Base-by-base conservation (phyloP, 1,140 invertebrate species). In the Rhyacophila brunnea region DNA sequence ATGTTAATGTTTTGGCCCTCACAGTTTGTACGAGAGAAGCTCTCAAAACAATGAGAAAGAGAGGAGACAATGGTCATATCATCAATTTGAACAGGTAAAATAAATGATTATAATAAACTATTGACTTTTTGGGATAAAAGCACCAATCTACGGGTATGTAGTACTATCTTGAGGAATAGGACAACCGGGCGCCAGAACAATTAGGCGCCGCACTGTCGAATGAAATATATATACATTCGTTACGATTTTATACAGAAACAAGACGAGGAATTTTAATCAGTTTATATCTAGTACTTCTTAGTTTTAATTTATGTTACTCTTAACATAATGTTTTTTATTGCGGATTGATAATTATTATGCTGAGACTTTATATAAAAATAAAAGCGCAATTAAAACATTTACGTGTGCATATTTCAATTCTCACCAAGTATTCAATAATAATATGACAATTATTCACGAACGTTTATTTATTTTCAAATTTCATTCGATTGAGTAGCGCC, bases 61-160 rank as follows among this genome's bases (percentile, higher is more conserved):
- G 78, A 19, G 67, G 74, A 15, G 74, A 85, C 4, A 79, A 85
- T 60, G 88, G 87, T 1, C 85, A 89, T 64, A 81, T 88, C 53
- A 80, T 88, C 46, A 79, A 85, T 55, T 77, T 88, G 19, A 86
- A 83, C 68, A 85, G 83, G 83, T 83, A 43, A 40, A 18, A 48
- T n/a, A 5, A 20, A 14, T 47, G 17, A 4, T 11, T 14, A 14
- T n/a, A 47, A n/a, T 20, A 14, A 14, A 6, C 6, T 17, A 13
- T n/a, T n/a, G n/a, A n/a, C n/a, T 17, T 7, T 44, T 14, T 6
- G n/a, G 14, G n/a, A 44, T 9, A 6, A 7, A 14, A n/a, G 6
- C 6, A 9, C n/a, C 6, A 7, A 17, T n/a, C 6, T 9, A 7
- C 6, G 6, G 6, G 17, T 14, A 17, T 14, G 14, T 14, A 44